Evolutionary conservation across 2,888 invertebrate genomes (phyloP).

Genomic region (Pristionchus mayeri): DNA sequence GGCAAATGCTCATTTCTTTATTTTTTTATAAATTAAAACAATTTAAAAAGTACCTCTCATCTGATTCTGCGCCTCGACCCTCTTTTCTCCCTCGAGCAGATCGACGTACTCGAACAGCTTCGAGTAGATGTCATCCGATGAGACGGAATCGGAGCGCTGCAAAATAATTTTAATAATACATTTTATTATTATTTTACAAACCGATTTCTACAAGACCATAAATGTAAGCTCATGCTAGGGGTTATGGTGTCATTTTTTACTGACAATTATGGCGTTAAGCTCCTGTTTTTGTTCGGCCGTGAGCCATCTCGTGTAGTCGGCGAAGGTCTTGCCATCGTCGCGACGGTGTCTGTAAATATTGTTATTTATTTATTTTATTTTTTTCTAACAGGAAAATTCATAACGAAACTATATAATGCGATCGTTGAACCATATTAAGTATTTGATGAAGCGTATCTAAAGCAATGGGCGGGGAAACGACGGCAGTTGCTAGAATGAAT

Average conservation of each 20-base stretch:
- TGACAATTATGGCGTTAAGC: conserved; percentile 41
- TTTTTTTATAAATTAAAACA: too few species aligned
- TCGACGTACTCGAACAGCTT: conserved; percentile 49
- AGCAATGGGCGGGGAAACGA: too few species aligned
- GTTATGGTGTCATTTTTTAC: too few species aligned
- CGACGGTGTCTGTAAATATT: conserved; percentile 24
- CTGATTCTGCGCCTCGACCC: conserved; percentile 52
- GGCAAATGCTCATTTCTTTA: too few species aligned
- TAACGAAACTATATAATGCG: too few species aligned
- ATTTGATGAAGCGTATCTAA: too few species aligned
- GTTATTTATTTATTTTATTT: background rate
- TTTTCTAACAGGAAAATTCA: too few species aligned
- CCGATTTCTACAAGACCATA: too few species aligned
- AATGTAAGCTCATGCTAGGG: too few species aligned
- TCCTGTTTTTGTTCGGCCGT: conserved; percentile 39
- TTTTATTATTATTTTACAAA: too few species aligned
- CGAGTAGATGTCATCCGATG: background rate
- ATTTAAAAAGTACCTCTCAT: conserved; percentile 32
- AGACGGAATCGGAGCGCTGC: background rate
- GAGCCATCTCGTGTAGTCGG: conserved; percentile 12
- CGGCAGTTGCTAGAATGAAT: too few species aligned
- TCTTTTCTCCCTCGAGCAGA: conserved; percentile 53
- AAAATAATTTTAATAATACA: background rate
- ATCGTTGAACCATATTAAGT: too few species aligned
- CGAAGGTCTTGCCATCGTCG: background rate